A percentile compares a stretch with the other conserved stretches of the same genome.
These are phyloP conservation scores for honey bee (Apis mellifera) DNA, from an alignment of 1,140 invertebrate genomes.

Conservation along the genomic window Amel_HAv3.1 CM009940.2:11947501-11948000, in stretches of 20 bases:
- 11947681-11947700: conserved; percentile 77
- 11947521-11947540: conserved; percentile 67
- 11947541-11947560: conserved; percentile 68
- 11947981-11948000: conserved; percentile 76
- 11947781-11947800: conserved; percentile 58
- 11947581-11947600: conserved; percentile 70
- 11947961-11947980: conserved; percentile 73
- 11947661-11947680: conserved; percentile 80
- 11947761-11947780: conserved; percentile 73
- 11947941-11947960: conserved; percentile 67
- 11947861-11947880: conserved; percentile 64
- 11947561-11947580: conserved; percentile 72
- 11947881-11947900: conserved; percentile 71
- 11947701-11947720: conserved; percentile 74
- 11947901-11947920: conserved; percentile 79
- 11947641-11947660: conserved; percentile 65
- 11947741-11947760: conserved; percentile 69
- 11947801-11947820: conserved; percentile 27
- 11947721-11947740: conserved; percentile 69
- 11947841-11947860: conserved; percentile 56
- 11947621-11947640: conserved; percentile 48
- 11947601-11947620: conserved; percentile 58
- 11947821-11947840: conserved; percentile 50
- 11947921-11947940: conserved; percentile 77
- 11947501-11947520: conserved; percentile 74